phyloP scores from a whole-genome alignment of 2,113 vertebrate genomes.

The Struthio camelus region DNA sequence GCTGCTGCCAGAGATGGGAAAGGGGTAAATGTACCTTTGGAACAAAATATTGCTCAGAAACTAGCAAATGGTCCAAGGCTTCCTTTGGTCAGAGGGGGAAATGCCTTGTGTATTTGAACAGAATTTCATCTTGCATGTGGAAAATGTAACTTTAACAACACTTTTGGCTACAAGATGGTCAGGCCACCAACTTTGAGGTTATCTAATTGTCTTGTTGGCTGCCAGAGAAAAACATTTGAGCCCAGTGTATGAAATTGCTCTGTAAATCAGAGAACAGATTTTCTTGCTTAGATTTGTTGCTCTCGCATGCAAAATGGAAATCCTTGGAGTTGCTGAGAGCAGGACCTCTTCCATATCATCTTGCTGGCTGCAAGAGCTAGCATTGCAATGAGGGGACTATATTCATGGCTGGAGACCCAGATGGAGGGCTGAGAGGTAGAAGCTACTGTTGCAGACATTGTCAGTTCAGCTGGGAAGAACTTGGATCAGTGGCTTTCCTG shows the following conservation, averaged over 20 bases:
- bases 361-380: background rate
- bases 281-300: background rate
- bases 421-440: background rate
- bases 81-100: background rate
- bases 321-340: background rate
- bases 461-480: background rate
- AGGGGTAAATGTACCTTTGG: background rate
- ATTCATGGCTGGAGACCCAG: background rate
- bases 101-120: background rate
- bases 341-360: background rate
- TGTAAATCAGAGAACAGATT: background rate
- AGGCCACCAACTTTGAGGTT: background rate
- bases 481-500: background rate
- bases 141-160: background rate
- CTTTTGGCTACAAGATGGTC: background rate
- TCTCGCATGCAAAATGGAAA: background rate
- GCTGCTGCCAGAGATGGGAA: accelerated
- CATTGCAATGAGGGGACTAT: background rate
- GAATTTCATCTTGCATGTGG: background rate
- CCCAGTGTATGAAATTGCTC: background rate
- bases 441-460: background rate
- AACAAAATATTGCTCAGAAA: background rate
- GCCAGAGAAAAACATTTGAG: background rate
- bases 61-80: background rate
- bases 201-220: background rate